Base-by-base conservation (phyloP, 2,113 vertebrate species). In the Cinclus cinclus region DNA sequence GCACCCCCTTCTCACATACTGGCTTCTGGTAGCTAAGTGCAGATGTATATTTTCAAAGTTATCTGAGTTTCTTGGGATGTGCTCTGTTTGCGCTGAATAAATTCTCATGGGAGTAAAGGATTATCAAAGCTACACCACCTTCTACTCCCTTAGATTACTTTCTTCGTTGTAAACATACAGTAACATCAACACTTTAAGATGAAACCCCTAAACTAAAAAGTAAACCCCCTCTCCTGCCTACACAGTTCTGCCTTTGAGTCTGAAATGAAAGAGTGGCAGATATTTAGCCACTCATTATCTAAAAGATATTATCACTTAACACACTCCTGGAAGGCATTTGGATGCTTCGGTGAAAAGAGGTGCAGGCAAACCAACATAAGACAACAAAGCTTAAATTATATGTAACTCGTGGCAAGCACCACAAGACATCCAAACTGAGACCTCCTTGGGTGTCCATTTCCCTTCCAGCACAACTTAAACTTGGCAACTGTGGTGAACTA, bases 241-340 rank as follows among this genome's bases (percentile, higher is more conserved):
- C 88, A 56, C 76, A 84, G 35, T 58, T 92, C 64, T 89, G 28
- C 58, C 90, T 93, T 90, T 89, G 85, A 96, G 85, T 56, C 28
- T 70, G 64, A 94, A 93, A 94, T 92, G 64, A 92, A 95, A 95
- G 94, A 78, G 82, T 44, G 41, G 85, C 41, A 89, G 79, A 20
- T 89, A 68, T 14, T 41, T 64, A 93, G 73, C 92, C 92, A 92
- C 90, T 30, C 50, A 30, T 30, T 52, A 52, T 27, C 28, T 52
- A 52, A 52, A 16, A 52, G 50, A 52, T 52, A 30, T 52, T 52
- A 88, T 71, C 85, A 88, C 63, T 86, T 80, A 87, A 81, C 11
- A 13, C 30, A 27, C 46, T 92, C 47, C 90, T 96, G 68, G 86
- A 93, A 93, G 94, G 92, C 75, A 88, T 92, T 92, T 96, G 82